Evolutionary conservation across 2,797 vertebrate species (phyloP), one percentile per base, ranked within the genome.

Genomic region (Otolemur crassicaudatus): DNA sequence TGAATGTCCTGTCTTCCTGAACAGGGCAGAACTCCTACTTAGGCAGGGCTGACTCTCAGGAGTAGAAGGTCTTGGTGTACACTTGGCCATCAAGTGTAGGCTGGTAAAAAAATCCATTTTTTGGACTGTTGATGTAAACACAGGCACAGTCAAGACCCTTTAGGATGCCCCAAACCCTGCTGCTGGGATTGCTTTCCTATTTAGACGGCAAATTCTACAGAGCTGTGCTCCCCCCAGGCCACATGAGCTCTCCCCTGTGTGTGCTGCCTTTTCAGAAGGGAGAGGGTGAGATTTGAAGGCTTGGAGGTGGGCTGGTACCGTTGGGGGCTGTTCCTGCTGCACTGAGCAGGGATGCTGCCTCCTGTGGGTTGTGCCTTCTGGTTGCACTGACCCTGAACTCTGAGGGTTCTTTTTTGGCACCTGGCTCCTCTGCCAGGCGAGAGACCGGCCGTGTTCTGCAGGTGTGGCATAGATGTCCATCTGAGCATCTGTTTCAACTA

Each of bases 81-180:
- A 0, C 5, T 2, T 65, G 85, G 29, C 12, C 0, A 0, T 34
- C 14, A 4, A 5, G 25, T 3, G 1, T 0, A 6, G 19, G 7
- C 16, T 43, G 72, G 17, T 37, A 4, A 65, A 7, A 22, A 65
- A 31, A n/a, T 17, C 2, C 9, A 4, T 7, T 6, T 12, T 20
- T 11, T 43, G 34, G 23, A 11, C 27, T 4, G 1, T 83, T 60
- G 83, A 22, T 86, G 4, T 43, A 34, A 80, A 34, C 46, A 17
- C 3, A 4, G 34, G 12, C 7, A 1, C 0, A 29, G 58, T n/a
- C 16, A 53, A 40, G 60, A 5, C 22, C 31, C 37, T 49, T 67
- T 2, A 10, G 14, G 37, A 5, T 10, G 0, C 1, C 19, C 5
- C 31, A 1, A 37, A 7, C 72, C 80, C 75, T 67, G 27, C 14